A percentile compares a stretch with the other conserved stretches of the same genome.
Conservation (phyloP, 23 tunicate genomes). For the Styela clava region DNA sequence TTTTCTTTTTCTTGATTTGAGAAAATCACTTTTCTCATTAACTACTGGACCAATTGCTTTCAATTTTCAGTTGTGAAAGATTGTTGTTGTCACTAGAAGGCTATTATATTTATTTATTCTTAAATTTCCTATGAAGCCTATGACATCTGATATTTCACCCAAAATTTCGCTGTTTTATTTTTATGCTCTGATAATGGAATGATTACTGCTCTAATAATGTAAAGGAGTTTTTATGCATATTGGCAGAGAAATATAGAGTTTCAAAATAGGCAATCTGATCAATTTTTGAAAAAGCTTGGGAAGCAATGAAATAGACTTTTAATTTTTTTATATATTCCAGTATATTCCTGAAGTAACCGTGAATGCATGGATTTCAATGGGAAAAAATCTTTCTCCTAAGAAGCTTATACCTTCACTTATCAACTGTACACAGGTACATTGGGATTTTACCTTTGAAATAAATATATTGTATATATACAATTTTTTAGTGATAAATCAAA, state of each 20-base stretch:
- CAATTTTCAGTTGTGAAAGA: too few relatives aligned
- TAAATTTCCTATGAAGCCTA: too few relatives aligned
- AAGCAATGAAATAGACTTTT: too few relatives aligned
- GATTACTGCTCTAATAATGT: background rate
- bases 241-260: background rate
- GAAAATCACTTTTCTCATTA: too few relatives aligned
- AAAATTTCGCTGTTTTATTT: too few relatives aligned
- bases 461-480: background rate
- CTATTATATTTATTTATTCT: too few relatives aligned
- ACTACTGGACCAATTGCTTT: too few relatives aligned
- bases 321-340: conserved; percentile 34
- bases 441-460: background rate
- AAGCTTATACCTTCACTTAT: conserved; percentile 76
- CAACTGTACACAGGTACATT: conserved; percentile 62
- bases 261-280: too few relatives aligned
- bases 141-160: too few relatives aligned
- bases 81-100: too few relatives aligned
- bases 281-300: too few relatives aligned
- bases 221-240: background rate
- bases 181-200: too few relatives aligned
- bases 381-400: conserved; percentile 45
- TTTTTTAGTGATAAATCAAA: background rate
- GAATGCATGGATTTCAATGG: conserved; percentile 67
- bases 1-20: background rate
- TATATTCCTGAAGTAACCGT: conserved; percentile 63